Percentiles rank a stretch among this genome's conserved stretches.
These are phyloP conservation scores for Eucera pruinosa DNA, from an alignment of 2,888 invertebrate genomes.

Conservation along the genomic window DNA sequence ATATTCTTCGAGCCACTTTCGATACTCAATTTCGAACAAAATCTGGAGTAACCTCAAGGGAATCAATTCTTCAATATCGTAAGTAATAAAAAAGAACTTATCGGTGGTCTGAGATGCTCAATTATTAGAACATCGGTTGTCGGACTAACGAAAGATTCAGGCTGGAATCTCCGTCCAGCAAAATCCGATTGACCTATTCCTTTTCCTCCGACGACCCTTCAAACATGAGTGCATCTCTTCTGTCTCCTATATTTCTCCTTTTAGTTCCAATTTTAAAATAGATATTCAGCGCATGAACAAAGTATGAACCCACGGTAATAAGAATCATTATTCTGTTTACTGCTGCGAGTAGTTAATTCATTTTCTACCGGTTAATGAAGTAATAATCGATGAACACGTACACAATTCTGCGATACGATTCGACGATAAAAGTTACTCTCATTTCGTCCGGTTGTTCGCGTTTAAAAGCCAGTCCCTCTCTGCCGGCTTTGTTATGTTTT, in stretches of 20 bases:
- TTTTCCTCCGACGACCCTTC: background rate
- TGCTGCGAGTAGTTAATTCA: background rate
- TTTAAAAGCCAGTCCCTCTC: background rate
- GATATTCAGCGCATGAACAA: background rate
- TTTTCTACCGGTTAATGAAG: background rate
- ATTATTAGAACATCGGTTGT: constrained; percentile 11
- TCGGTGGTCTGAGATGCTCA: constrained; percentile 2
- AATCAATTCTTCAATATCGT: background rate
- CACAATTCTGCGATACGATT: background rate
- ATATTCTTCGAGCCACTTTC: background rate
- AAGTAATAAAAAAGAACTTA: constrained; percentile 6
- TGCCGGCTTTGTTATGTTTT: constrained; percentile 5
- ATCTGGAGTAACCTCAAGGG: background rate
- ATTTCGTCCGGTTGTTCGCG: background rate
- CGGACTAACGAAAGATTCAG: constrained; percentile 9
- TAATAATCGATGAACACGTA: background rate
- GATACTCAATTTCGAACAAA: background rate
- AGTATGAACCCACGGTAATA: too few relatives aligned
- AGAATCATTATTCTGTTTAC: background rate
- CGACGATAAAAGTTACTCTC: constrained; percentile 17
- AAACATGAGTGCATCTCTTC: background rate
- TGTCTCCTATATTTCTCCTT: background rate
- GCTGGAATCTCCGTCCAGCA: constrained; percentile 2
- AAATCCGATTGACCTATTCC: constrained; percentile 18
- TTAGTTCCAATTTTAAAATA: background rate